Evolutionary conservation across 2,113 vertebrate species (phyloP).

Genomic region (Paedocypris sp.): DNA sequence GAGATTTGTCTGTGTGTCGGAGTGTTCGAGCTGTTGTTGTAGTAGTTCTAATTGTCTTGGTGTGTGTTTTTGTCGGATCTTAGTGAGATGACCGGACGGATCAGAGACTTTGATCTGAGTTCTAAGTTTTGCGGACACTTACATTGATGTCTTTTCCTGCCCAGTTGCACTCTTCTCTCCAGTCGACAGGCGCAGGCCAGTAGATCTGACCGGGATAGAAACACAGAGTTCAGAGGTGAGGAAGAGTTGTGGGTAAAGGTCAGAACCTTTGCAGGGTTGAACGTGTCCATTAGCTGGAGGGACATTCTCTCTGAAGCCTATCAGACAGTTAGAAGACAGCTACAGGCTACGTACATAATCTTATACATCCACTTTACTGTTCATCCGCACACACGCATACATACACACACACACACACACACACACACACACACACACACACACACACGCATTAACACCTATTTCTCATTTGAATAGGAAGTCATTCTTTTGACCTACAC

Average conservation of each 20-base stretch:
- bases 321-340: constrained; percentile 17
- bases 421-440: background rate
- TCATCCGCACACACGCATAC: background rate
- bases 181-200: constrained; percentile 90
- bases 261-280: constrained; percentile 21
- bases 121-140: constrained; percentile 50
- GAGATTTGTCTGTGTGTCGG: background rate
- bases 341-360: background rate
- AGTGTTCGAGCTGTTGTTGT: background rate
- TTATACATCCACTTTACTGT: background rate
- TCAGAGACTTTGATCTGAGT: background rate
- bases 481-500: too few relatives aligned
- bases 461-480: too few relatives aligned
- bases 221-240: constrained; percentile 20
- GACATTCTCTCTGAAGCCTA: constrained; percentile 25
- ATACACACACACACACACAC: constrained; percentile 8
- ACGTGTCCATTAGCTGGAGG: constrained; percentile 33
- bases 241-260: constrained; percentile 15
- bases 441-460: too few relatives aligned
- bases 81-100: background rate
- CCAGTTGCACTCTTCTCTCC: constrained; percentile 98
- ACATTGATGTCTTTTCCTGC: constrained; percentile 94
- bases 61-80: background rate
- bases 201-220: constrained; percentile 73
- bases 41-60: background rate